Conservation (phyloP, 2,113 vertebrate species). For the Myiagra hebetior region DNA sequence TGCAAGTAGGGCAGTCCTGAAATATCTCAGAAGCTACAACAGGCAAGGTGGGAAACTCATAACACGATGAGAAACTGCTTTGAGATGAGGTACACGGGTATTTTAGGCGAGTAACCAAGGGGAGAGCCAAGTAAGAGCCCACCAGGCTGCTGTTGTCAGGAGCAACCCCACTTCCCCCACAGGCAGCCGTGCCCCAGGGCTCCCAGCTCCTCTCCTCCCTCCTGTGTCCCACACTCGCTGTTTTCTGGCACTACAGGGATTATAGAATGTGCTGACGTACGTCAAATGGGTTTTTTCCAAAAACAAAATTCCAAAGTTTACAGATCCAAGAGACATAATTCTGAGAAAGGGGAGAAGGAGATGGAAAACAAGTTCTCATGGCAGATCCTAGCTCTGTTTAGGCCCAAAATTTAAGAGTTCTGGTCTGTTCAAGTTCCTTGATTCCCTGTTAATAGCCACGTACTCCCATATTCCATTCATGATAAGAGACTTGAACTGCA, state of each 20-base stretch:
- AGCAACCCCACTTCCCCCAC: not conserved
- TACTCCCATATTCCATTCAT: not conserved
- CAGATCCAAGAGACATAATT: not conserved
- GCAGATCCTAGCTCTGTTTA: not conserved
- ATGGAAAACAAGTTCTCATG: not conserved
- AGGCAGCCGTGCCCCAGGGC: not conserved
- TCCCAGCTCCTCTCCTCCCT: not conserved
- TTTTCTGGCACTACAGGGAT: not conserved
- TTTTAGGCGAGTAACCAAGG: not conserved
- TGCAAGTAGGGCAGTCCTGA: conserved; percentile 6
- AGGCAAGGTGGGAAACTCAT: not conserved
- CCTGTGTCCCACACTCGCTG: not conserved
- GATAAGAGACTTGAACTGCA: not conserved
- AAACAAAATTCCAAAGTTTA: not conserved
- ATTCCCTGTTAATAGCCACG: not conserved
- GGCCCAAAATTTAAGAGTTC: not conserved
- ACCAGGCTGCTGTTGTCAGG: not conserved
- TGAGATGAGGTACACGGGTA: not conserved
- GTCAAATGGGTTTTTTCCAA: fast-evolving
- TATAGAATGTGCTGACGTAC: fast-evolving
- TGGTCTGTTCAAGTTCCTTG: not conserved
- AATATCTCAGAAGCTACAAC: not conserved
- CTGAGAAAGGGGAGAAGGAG: not conserved
- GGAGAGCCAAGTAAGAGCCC: not conserved
- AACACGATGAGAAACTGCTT: not conserved